Percentiles rank a stretch among this genome's conserved stretches.
Evolutionary conservation across 1,140 invertebrate species (phyloP).

Genomic region (Gonioctena quinquepunctata): DNA sequence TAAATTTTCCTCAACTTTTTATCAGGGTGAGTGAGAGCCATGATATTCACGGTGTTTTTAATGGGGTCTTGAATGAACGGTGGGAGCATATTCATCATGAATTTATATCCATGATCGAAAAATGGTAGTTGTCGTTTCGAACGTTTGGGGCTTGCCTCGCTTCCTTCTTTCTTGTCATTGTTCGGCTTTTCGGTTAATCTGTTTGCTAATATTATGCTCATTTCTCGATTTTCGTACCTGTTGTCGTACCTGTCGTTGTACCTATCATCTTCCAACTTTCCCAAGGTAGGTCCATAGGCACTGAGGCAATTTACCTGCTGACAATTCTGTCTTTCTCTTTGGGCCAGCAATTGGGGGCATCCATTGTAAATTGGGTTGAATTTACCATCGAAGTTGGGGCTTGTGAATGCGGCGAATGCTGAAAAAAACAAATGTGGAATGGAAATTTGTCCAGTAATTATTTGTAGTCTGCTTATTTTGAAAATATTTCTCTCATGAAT

Average conservation of each 20-base stretch:
- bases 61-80: conserved; percentile 23
- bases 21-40: conserved; percentile 12
- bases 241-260: background rate
- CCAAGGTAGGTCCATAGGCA: background rate
- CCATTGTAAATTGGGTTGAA: background rate
- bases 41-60: conserved; percentile 9
- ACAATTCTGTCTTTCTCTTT: background rate
- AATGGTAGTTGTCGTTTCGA: conserved; percentile 8
- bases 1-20: background rate
- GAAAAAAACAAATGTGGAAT: too few species aligned
- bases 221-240: background rate
- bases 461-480: too few species aligned
- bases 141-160: background rate
- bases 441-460: too few species aligned
- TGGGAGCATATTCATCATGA: conserved; percentile 30
- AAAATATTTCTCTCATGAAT: too few species aligned
- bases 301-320: background rate
- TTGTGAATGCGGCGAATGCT: background rate
- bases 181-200: background rate
- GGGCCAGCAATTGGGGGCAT: background rate
- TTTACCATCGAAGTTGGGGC: background rate
- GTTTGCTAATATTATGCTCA: background rate
- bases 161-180: background rate
- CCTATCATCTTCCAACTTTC: background rate
- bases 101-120: conserved; percentile 28